Conservation (phyloP, 2,113 vertebrate genomes). For the Emberiza fucata region DNA sequence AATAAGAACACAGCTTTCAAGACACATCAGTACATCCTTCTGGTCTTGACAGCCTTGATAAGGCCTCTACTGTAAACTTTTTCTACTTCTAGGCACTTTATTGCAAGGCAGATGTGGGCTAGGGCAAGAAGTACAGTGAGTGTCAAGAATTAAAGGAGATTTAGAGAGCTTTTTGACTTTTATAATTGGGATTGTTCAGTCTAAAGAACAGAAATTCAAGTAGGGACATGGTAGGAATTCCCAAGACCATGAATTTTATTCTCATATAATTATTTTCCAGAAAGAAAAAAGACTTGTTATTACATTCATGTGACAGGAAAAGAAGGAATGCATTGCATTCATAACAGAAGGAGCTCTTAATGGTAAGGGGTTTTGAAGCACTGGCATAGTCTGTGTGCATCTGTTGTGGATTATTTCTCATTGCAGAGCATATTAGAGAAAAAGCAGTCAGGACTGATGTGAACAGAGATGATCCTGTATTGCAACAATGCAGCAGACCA, state of each 20-base stretch:
- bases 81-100: fast-evolving
- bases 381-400: background rate
- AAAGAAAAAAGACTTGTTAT: background rate
- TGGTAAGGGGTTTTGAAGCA: background rate
- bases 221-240: background rate
- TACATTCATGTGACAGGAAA: background rate
- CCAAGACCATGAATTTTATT: background rate
- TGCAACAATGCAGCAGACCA: background rate
- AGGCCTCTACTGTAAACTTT: background rate
- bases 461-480: background rate
- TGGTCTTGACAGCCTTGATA: background rate
- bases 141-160: background rate
- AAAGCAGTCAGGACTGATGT: background rate
- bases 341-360: background rate
- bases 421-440: background rate
- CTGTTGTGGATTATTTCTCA: background rate
- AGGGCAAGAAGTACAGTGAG: background rate
- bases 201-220: background rate
- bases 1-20: background rate
- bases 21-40: background rate
- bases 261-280: background rate
- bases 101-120: background rate
- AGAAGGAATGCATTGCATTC: background rate
- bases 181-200: background rate
- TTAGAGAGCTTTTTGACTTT: background rate